Evolutionary conservation across 2,888 invertebrate genomes (phyloP), one percentile per base, ranked within the genome.

Genomic region (Cephalotes varians): DNA sequence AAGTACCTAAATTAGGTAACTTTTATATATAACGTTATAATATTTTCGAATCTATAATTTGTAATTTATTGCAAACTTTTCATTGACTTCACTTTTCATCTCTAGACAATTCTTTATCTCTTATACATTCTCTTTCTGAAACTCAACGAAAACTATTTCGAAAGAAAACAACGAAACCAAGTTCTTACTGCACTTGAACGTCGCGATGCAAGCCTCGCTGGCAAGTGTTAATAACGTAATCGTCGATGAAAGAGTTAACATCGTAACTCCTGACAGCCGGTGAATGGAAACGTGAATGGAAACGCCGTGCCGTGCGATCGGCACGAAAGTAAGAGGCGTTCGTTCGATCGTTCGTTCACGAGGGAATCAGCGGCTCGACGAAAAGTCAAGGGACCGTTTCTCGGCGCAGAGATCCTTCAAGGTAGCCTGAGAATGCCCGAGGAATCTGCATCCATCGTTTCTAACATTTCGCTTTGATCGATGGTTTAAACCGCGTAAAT

Each of bases 201-300:
- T n/a, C 40, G 31, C 71, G 21, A 76, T 49, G 65, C 51, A 28
- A 25, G 72, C 44, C 25, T 49, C 34, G 71, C 31, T 56, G 71
- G 56, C 77, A 71, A 79, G 72, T 56, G 77, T 79, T 77, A 71
- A 88, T 90, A 88, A 90, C 83, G 86, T 88, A 88, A 90, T 90
- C 90, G 86, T 85, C 86, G 85, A 87, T 84, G 90, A 90, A 89
- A 87, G 88, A 86, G 86, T 84, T 87, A 84, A 81, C 79, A 84
- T 86, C 89, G 89, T 90, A 88, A 87, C 84, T 88, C 84, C 76
- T 83, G 88, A 85, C 87, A 82, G 86, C 77, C 89, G 88, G 93
- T 93, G 93, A 93, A 93, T 93, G 93, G 93, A 92, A 92, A 92
- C 93, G 92, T 93, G 92, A 93, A 93, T 93, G 93, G 91, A 88